phyloP scores from a whole-genome alignment of 2,888 invertebrate species.

The Dilophus febrilis region DNA sequence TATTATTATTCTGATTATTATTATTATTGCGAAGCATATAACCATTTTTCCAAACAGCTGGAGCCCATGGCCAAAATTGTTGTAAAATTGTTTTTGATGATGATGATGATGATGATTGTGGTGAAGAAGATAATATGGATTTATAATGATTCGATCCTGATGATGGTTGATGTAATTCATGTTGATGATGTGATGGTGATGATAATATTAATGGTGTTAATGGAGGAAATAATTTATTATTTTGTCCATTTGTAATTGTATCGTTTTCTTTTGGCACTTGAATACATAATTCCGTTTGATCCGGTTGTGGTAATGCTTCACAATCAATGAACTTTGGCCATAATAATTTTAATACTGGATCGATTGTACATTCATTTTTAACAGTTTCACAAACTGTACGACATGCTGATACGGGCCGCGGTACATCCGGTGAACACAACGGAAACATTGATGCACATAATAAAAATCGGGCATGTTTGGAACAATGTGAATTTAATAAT shows the following conservation, averaged over 20 bases:
- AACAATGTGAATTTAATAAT: conserved; percentile 63
- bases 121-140: neutral
- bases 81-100: neutral
- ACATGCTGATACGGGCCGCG: conserved; percentile 72
- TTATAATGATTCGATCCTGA: neutral
- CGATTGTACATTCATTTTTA: conserved; percentile 41
- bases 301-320: conserved; percentile 57
- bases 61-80: conserved; percentile 12
- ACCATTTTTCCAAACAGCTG: conserved; percentile 10
- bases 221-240: conserved; percentile 15
- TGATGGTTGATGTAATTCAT: neutral
- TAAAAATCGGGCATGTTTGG: conserved; percentile 64
- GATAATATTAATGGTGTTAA: neutral
- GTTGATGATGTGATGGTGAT: neutral
- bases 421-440: conserved; percentile 75
- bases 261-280: conserved; percentile 33
- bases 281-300: conserved; percentile 58
- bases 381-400: conserved; percentile 70
- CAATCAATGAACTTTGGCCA: conserved; percentile 67
- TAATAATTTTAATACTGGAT: conserved; percentile 44
- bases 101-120: no score
- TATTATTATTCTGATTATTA: no score
- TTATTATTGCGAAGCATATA: conserved; percentile 2
- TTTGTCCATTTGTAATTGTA: conserved; percentile 4
- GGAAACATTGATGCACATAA: conserved; percentile 83